These are phyloP conservation scores for Phodopus roborovskii DNA, from an alignment of 2,113 vertebrate genomes.

Conservation along the genomic window DNA sequence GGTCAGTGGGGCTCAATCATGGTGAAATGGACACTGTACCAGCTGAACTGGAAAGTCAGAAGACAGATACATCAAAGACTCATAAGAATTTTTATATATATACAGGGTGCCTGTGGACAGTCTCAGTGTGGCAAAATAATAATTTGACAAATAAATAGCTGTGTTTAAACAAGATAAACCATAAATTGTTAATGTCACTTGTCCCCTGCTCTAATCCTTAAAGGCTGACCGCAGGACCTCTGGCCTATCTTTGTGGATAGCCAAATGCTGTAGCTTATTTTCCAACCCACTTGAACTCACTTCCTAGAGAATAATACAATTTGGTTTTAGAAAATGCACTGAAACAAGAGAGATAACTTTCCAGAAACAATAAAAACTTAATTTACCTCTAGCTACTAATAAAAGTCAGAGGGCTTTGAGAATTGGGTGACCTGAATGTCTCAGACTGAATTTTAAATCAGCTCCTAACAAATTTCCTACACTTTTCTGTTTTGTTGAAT, in stretches of 20 bases:
- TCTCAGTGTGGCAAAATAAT: neutral
- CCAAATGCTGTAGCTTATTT: conserved; percentile 18
- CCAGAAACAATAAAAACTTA: conserved; percentile 27
- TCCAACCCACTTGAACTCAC: neutral
- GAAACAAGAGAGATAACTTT: conserved; percentile 45
- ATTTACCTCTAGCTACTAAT: conserved; percentile 1
- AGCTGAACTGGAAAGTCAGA: neutral
- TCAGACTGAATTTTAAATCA: neutral
- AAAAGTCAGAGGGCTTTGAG: conserved; percentile 9
- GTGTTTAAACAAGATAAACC: neutral
- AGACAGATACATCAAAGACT: neutral
- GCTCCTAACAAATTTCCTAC: conserved; percentile 12
- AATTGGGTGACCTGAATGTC: neutral
- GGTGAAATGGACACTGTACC: neutral
- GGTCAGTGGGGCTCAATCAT: neutral
- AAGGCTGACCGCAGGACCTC: neutral
- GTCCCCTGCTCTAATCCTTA: neutral
- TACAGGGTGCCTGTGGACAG: neutral
- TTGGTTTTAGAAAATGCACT: neutral
- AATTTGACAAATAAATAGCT: neutral
- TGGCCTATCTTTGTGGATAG: neutral
- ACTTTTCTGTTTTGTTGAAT: conserved; percentile 7
- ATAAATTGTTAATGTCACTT: neutral
- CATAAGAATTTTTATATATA: neutral
- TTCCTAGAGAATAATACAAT: neutral